These are phyloP conservation scores for Neomorphus geoffroyi DNA, from an alignment of 2,797 vertebrate genomes.

Conservation along the genomic window DNA sequence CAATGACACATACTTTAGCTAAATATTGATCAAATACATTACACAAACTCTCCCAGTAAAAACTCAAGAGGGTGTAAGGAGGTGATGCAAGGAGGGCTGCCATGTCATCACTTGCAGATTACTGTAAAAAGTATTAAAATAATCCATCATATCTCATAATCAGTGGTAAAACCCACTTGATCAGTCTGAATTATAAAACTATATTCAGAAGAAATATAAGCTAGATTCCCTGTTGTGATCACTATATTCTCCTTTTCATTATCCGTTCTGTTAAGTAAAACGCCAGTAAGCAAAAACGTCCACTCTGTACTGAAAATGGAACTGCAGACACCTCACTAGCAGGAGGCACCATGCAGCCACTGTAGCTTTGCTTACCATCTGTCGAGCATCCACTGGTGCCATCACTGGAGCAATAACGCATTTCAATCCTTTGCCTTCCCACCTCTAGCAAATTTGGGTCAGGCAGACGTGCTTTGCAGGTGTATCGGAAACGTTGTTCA, in stretches of 20 bases:
- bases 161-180: not conserved
- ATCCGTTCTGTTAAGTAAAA: not conserved
- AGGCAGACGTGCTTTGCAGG: constrained; percentile 91
- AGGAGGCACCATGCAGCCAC: not conserved
- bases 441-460: constrained; percentile 91
- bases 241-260: not conserved
- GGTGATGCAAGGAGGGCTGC: not conserved
- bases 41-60: not conserved
- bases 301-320: not conserved
- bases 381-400: constrained; percentile 94
- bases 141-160: not conserved
- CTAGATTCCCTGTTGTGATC: not conserved
- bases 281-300: not conserved
- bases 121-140: not conserved
- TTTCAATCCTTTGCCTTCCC: constrained; percentile 94
- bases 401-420: constrained; percentile 96
- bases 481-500: constrained; percentile 95
- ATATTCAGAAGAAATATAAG: not conserved
- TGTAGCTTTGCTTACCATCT: constrained; percentile 83
- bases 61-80: not conserved
- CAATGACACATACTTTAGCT: not conserved
- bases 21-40: not conserved
- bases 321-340: fast-evolving
- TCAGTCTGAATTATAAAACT: not conserved
- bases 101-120: not conserved